Base-by-base conservation (phyloP, 2,888 invertebrate genomes). In the Sympetrum striolatum region DNA sequence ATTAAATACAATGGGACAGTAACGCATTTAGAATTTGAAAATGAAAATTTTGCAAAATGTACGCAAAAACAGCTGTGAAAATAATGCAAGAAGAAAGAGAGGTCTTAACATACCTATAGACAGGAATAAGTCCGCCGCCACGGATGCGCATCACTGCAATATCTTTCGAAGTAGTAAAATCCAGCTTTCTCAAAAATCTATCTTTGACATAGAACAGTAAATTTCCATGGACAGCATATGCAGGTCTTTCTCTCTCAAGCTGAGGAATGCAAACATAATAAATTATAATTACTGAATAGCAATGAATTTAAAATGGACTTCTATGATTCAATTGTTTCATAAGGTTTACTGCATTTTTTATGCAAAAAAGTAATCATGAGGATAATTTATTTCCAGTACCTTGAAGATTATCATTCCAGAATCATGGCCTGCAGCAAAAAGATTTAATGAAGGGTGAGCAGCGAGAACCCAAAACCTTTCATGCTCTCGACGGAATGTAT, bases 351-450 rank as follows among this genome's bases (percentile, higher is more conserved):
- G 25, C 22, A 81, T 14, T n/a, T 10, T 1, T 31, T 2, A 35
- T 18, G n/a, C 0, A 2, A 18, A 53, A 15, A 53, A 53, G 53
- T 18, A 1, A 3, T 53, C 18, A 1, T 18, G 18, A 18, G 18
- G 53, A 53, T 14, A 48, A 48, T 14, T 14, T 48, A 48, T 53
- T 53, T 53, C 18, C 18, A 15, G 15, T 91, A 94, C 93, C 93
- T 96, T 96, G 94, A 98, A 98, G 90, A 98, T 96, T n/a, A 98
- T 96, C 98, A 98, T 98, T 92, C 99, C 99, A 79, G 97, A 97
- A 95, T 99, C 99, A 94, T 99, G 99, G 0, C 99, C 99, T n/a
- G 99, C 99, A 35, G 99, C 99, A 94, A 99, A 99, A 90, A 99
- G 94, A 94, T 99, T 99, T 81, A 99, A 95, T 0, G 97, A 96